A percentile compares a stretch with the other conserved stretches of the same genome.
These are phyloP conservation scores for Steatocranus sp. DNA, from an alignment of 2,797 vertebrate species.

Conservation along the genomic window DNA sequence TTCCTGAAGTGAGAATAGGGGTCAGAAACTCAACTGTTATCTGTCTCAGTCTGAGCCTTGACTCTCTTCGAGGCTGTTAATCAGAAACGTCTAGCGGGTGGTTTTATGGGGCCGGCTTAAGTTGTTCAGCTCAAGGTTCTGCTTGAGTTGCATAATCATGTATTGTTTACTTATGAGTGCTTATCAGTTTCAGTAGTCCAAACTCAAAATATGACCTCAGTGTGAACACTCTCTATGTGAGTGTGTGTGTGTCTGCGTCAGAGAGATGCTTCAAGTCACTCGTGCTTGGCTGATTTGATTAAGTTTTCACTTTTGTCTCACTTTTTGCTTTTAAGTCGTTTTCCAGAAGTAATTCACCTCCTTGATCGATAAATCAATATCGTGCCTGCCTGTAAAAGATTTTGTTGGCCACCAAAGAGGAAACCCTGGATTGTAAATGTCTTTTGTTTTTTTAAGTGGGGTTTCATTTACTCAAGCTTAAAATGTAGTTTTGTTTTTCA, in stretches of 20 bases:
- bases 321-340: neutral
- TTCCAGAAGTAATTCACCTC: too few relatives aligned
- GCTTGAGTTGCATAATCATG: conserved; percentile 42
- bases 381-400: neutral
- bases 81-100: neutral
- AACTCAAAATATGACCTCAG: conserved; percentile 35
- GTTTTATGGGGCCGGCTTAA: neutral
- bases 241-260: neutral
- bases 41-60: neutral
- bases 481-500: neutral
- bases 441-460: neutral
- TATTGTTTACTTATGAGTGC: conserved; percentile 49
- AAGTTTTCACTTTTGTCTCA: neutral
- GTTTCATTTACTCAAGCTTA: neutral
- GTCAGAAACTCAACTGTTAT: conserved; percentile 33
- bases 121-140: conserved; percentile 51
- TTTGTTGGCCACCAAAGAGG: neutral
- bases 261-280: neutral
- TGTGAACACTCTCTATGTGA: neutral
- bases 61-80: neutral
- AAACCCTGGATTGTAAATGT: neutral
- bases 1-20: conserved; percentile 36
- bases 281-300: neutral
- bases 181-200: conserved; percentile 40
- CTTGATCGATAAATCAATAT: neutral